Base-by-base conservation (phyloP, 2,797 vertebrate genomes). In the Salarias fasciatus region DNA sequence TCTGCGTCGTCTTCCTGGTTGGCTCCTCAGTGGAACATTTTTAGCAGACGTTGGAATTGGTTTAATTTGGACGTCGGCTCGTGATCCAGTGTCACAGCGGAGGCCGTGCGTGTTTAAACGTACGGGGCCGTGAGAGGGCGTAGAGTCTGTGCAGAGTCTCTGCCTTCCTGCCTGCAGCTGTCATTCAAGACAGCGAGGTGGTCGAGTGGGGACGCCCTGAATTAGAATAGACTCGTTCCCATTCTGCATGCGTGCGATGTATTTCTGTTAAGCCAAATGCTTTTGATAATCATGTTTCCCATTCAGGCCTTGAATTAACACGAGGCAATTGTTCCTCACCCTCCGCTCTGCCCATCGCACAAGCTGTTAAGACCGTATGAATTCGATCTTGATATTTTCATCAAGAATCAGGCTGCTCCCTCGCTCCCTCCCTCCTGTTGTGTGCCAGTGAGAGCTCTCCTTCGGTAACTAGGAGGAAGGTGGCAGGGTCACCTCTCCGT, bases 351-450 rank as follows among this genome's bases (percentile, higher is more conserved):
- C 70, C 72, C 38, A 24, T 72, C 47, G 31, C 51, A 45, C 14
- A 12, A 49, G 10, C 56, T 55, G 61, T 65, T 75, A 77, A 78
- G 41, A 24, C 61, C 50, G 13, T 53, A 41, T 57, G 63, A 55
- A 80, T 79, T 46, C 65, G 46, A 85, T 11, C 18, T 53, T 61
- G 63, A 75, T 83, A 86, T 84, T 79, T 84, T 83, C 76, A 80
- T 67, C 74, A 63, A 43, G 35, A 46, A 64, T 48, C 75, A 70
- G 75, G 67, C 51, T 0, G 2, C 8, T 2, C 13, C n/a, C n/a
- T n/a, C n/a, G n/a, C n/a, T n/a, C 48, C 10, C 28, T 36, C 36
- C 40, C 66, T 52, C 47, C 33, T 57, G 54, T 58, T 37, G 64
- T 50, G 59, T 6, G 0, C n/a, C 38, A 60, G 63, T 58, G 52